Conservation (phyloP, 2,888 invertebrate species). For the Theretra japonica region DNA sequence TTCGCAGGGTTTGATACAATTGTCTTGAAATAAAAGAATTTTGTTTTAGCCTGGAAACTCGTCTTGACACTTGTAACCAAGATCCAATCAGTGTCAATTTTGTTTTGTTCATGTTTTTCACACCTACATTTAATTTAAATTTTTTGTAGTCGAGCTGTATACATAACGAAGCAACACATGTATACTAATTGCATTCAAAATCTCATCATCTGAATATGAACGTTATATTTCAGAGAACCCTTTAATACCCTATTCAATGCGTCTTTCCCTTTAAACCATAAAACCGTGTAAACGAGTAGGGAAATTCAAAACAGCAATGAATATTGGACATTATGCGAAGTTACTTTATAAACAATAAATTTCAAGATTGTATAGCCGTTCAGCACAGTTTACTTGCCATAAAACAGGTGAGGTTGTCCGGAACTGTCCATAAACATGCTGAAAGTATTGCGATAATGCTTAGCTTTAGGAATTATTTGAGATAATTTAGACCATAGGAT, state of each 20-base stretch:
- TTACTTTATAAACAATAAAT: constrained; percentile 16
- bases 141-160: neutral
- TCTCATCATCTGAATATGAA: no score
- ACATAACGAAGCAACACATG: no score
- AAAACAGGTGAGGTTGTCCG: constrained; percentile 9
- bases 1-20: neutral
- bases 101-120: neutral
- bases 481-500: no score
- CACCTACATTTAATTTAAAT: neutral
- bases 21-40: neutral
- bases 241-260: neutral
- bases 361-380: neutral
- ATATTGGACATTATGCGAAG: neutral
- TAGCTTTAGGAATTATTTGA: neutral
- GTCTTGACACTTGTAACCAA: neutral
- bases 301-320: constrained; percentile 6
- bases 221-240: neutral
- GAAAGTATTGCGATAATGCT: constrained; percentile 2
- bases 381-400: constrained; percentile 7
- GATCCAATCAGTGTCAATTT: neutral
- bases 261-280: neutral
- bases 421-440: neutral
- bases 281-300: neutral
- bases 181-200: no score
- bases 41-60: neutral